A percentile compares a stretch with the other conserved stretches of the same genome.
These are phyloP conservation scores for Linhomoeus sp. DNA, from an alignment of 2,888 invertebrate genomes.

Conservation along the genomic window DNA sequence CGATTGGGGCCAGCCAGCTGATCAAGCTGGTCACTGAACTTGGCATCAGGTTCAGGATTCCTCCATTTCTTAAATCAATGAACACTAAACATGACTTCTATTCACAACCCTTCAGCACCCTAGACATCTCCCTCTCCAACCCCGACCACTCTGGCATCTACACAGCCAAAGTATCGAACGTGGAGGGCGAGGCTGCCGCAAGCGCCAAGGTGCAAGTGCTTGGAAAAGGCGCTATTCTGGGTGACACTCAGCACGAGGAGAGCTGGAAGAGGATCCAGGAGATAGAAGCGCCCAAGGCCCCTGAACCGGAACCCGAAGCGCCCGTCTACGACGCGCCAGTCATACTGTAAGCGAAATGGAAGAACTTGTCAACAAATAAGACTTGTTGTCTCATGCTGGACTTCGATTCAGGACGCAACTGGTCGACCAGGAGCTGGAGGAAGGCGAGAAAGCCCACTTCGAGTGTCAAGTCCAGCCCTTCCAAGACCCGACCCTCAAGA, in stretches of 20 bases:
- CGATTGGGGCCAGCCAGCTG: slow-evolving; percentile 26
- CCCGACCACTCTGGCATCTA: slow-evolving; percentile 75
- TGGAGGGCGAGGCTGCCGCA: slow-evolving; percentile 79
- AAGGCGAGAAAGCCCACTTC: slow-evolving; percentile 68
- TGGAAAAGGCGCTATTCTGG: slow-evolving; percentile 43
- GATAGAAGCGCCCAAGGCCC: slow-evolving; percentile 40
- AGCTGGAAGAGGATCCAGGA: slow-evolving; percentile 70
- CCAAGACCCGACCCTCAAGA: slow-evolving; percentile 66
- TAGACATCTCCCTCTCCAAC: slow-evolving; percentile 47
- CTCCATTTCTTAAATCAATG: too few species aligned
- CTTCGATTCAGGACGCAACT: slow-evolving; percentile 57
- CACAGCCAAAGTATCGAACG: slow-evolving; percentile 75
- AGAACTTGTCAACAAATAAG: too few species aligned
- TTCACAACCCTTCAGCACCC: slow-evolving; percentile 71
- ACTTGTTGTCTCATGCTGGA: too few species aligned
- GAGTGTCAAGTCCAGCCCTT: slow-evolving; percentile 72
- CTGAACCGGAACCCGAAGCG: neutral
- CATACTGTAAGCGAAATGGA: neutral
- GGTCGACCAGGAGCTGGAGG: slow-evolving; percentile 64
- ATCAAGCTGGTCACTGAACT: slow-evolving; percentile 55
- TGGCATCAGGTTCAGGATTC: too few species aligned
- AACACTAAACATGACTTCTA: too few species aligned
- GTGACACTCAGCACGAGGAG: slow-evolving; percentile 78
- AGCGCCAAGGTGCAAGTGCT: slow-evolving; percentile 74
- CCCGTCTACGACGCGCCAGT: neutral